Evolutionary conservation across 2,888 invertebrate species (phyloP).

Genomic region (Parnassius smintheus): DNA sequence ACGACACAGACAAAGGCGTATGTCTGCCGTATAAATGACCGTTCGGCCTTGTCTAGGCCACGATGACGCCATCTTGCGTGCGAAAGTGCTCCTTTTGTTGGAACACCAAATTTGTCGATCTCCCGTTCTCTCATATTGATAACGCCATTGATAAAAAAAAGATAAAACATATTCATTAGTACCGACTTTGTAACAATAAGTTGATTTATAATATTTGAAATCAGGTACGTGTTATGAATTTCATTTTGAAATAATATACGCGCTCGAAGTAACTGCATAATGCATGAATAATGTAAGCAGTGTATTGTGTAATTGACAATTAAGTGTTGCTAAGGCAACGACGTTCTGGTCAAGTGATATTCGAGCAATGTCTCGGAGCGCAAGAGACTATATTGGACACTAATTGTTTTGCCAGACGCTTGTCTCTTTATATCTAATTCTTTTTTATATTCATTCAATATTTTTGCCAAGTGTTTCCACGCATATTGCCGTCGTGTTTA

Average conservation of each 20-base stretch:
- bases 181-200: constrained; percentile 25
- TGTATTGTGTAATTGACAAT: constrained; percentile 58
- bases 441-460: constrained; percentile 29
- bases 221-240: constrained; percentile 2
- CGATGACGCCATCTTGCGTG: constrained; percentile 77
- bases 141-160: constrained; percentile 40
- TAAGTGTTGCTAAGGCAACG: constrained; percentile 59
- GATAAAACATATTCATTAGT: constrained; percentile 40
- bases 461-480: constrained; percentile 6
- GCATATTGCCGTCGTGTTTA: background rate
- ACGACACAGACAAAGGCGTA: constrained; percentile 59
- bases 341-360: constrained; percentile 50
- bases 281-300: constrained; percentile 31
- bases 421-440: constrained; percentile 42
- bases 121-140: constrained; percentile 50
- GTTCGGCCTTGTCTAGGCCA: constrained; percentile 81
- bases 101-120: constrained; percentile 57
- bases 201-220: background rate
- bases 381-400: constrained; percentile 62
- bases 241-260: constrained; percentile 13
- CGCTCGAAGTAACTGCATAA: background rate
- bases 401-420: constrained; percentile 70
- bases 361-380: constrained; percentile 53
- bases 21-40: constrained; percentile 75
- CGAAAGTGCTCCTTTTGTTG: constrained; percentile 70